phyloP scores from a whole-genome alignment of 2,888 invertebrate genomes.

The Xestia c-nigrum region DNA sequence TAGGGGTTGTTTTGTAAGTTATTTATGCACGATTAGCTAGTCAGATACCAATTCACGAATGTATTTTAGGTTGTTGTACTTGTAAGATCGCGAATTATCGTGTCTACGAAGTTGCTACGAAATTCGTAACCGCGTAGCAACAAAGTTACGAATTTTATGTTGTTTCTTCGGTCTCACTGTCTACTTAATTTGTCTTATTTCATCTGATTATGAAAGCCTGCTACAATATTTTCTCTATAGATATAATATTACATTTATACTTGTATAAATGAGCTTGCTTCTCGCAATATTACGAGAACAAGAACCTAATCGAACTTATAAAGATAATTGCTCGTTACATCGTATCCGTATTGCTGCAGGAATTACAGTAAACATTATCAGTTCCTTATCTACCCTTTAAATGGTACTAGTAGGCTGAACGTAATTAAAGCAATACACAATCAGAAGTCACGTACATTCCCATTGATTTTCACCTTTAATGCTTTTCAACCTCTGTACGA shows the following conservation, averaged over 20 bases:
- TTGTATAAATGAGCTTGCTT: not conserved
- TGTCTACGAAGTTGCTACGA: slow-evolving; percentile 48
- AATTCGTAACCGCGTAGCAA: slow-evolving; percentile 53
- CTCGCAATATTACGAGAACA: slow-evolving; percentile 13
- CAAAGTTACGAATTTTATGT: slow-evolving; percentile 45
- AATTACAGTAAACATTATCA: slow-evolving; percentile 32
- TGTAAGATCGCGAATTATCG: not conserved
- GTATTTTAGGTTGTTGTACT: not conserved
- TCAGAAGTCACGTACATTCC: slow-evolving; percentile 22
- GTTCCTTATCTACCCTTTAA: slow-evolving; percentile 50
- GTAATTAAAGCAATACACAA: slow-evolving; percentile 46
- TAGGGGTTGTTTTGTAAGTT: slow-evolving; percentile 6
- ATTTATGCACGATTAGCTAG: slow-evolving; percentile 23
- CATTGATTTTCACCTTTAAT: slow-evolving; percentile 47
- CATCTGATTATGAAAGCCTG: slow-evolving; percentile 5
- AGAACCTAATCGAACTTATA: slow-evolving; percentile 32
- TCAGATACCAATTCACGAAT: not conserved
- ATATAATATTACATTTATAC: slow-evolving; percentile 6
- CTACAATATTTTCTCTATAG: not conserved
- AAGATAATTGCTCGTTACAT: slow-evolving; percentile 42
- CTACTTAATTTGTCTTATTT: slow-evolving; percentile 5
- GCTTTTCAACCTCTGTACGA: slow-evolving; percentile 21
- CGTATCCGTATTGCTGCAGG: slow-evolving; percentile 30
- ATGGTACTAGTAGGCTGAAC: slow-evolving; percentile 19
- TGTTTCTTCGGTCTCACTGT: not conserved